Evolutionary conservation across 2,113 vertebrate species (phyloP).

Genomic region (Tragelaphus strepsiceros): DNA sequence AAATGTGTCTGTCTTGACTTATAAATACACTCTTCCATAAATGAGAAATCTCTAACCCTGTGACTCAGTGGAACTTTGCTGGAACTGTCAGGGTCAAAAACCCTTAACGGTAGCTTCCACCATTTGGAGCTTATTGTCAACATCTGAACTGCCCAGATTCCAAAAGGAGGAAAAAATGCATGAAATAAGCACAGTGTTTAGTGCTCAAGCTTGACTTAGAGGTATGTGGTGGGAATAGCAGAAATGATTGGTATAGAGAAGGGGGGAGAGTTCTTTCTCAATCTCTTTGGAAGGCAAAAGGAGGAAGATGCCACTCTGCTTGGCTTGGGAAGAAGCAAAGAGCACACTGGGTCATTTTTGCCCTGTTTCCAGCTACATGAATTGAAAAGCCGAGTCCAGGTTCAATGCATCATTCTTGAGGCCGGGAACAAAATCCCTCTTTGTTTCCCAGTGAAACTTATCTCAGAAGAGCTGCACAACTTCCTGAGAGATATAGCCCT

Average conservation of each 20-base stretch:
- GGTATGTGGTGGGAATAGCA: neutral
- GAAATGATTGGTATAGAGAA: neutral
- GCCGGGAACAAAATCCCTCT: conserved; percentile 78
- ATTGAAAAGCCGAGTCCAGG: conserved; percentile 70
- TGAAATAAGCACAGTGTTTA: neutral
- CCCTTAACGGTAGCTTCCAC: neutral
- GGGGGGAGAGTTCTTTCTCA: neutral
- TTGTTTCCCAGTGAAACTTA: conserved; percentile 83
- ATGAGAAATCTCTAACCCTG: neutral
- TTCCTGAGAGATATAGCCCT: conserved; percentile 80
- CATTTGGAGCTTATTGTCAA: neutral
- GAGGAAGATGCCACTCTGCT: neutral
- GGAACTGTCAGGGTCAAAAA: neutral
- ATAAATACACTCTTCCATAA: neutral
- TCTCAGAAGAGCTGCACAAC: conserved; percentile 76
- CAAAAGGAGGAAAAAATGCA: neutral
- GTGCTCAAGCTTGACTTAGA: neutral
- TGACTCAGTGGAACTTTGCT: neutral
- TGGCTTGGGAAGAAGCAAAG: conserved; percentile 32
- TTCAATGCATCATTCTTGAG: conserved; percentile 75
- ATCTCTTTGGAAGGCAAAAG: conserved; percentile 20
- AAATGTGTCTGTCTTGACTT: neutral
- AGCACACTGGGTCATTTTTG: conserved; percentile 36
- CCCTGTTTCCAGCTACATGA: conserved; percentile 68
- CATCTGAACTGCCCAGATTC: neutral